These are phyloP conservation scores for Zingel zingel DNA, from an alignment of 2,113 vertebrate genomes.

Conservation along the genomic window DNA sequence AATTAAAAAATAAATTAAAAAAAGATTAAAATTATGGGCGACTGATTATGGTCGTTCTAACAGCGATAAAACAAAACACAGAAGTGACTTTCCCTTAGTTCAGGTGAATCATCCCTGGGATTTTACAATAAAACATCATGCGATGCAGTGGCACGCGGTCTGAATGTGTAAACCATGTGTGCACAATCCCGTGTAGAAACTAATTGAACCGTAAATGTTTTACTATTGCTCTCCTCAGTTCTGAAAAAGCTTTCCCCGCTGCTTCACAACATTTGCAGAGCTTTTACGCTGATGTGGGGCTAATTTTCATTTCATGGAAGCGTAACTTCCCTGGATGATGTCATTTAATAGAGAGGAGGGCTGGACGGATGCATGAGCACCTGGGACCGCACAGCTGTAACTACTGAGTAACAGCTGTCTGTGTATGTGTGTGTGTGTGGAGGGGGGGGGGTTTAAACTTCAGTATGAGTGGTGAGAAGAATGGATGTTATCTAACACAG, in stretches of 20 bases:
- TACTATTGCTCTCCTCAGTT: conserved; percentile 59
- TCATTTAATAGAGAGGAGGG: conserved; percentile 75
- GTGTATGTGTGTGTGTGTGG: conserved; percentile 15
- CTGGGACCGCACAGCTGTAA: conserved; percentile 74
- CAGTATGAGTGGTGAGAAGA: conserved; percentile 37
- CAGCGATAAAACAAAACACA: conserved; percentile 31
- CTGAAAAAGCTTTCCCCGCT: conserved; percentile 50
- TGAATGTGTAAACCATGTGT: conserved; percentile 73
- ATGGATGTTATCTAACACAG: conserved; percentile 34
- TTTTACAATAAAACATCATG: conserved; percentile 44
- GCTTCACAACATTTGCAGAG: conserved; percentile 54
- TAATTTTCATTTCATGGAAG: conserved; percentile 64
- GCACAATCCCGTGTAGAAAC: conserved; percentile 49
- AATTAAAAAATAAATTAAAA: rapidly evolving
- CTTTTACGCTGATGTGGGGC: conserved; percentile 40
- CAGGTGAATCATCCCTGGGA: conserved; percentile 34
- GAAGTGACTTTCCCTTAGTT: conserved; percentile 40
- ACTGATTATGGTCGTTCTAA: conserved; percentile 33
- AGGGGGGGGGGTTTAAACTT: conserved; percentile 10
- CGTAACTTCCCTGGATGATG: conserved; percentile 77
- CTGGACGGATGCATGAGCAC: conserved; percentile 57
- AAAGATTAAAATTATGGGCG: background rate
- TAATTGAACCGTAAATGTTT: conserved; percentile 76
- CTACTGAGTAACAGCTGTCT: conserved; percentile 70
- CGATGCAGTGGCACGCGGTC: conserved; percentile 37